Percentiles rank a stretch among this genome's conserved stretches.
Conservation (phyloP, 2,113 vertebrate genomes). For the Vidua macroura region DNA sequence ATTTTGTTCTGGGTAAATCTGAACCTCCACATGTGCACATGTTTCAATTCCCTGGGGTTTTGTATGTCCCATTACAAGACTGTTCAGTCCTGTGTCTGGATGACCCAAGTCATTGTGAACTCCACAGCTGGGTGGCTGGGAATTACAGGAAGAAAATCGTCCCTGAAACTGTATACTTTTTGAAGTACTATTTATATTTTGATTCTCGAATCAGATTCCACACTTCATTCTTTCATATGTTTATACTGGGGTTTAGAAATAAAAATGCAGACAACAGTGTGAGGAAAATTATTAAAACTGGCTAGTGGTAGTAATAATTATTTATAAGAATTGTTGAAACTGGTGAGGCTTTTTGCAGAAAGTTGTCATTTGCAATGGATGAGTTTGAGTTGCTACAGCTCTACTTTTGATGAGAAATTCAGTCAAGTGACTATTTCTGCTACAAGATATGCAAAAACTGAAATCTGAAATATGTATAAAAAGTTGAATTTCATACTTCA, state of each 20-base stretch:
- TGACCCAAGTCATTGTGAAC: neutral
- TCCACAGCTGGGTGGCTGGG: neutral
- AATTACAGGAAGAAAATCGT: neutral
- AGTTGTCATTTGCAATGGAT: neutral
- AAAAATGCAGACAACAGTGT: neutral
- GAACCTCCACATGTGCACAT: neutral
- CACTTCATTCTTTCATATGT: neutral
- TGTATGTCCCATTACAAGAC: neutral
- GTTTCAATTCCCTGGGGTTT: neutral
- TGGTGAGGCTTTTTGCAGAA: neutral
- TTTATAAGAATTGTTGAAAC: neutral
- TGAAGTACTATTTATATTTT: neutral
- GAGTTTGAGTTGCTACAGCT: neutral
- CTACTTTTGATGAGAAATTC: neutral
- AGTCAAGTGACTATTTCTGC: conserved; percentile 10
- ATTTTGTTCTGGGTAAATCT: neutral
- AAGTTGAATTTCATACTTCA: conserved; percentile 13
- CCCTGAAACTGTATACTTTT: neutral
- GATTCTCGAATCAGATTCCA: neutral
- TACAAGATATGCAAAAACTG: neutral
- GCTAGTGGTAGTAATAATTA: neutral
- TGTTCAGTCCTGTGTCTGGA: rapidly evolving
- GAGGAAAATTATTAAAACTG: neutral
- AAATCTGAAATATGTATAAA: conserved; percentile 10
- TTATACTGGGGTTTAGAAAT: neutral